These are phyloP conservation scores for Oxycera nigricornis DNA, from an alignment of 2,888 invertebrate genomes.

Conservation along the genomic window DNA sequence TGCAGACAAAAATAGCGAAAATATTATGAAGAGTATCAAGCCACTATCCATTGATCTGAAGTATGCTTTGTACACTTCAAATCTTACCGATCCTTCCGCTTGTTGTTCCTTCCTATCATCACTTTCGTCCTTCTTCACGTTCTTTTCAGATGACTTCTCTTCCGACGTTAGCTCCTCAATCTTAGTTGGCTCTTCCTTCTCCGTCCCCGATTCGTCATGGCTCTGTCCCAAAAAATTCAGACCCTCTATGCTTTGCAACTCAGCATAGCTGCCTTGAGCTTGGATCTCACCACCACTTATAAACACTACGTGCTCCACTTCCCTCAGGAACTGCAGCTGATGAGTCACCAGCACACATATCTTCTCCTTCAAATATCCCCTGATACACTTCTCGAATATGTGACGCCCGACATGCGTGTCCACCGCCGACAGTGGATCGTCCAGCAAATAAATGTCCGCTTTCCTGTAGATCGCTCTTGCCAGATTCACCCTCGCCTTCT, in stretches of 20 bases:
- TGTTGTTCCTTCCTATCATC: slow-evolving; percentile 67
- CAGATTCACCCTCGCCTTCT: slow-evolving; percentile 77
- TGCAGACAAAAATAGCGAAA: slow-evolving; percentile 66
- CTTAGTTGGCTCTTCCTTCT: slow-evolving; percentile 56
- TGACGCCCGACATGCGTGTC: slow-evolving; percentile 79
- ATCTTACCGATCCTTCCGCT: slow-evolving; percentile 69
- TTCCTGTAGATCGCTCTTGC: slow-evolving; percentile 78
- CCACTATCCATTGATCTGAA: slow-evolving; percentile 66
- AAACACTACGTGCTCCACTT: slow-evolving; percentile 65
- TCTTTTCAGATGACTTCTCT: not conserved
- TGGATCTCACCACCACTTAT: slow-evolving; percentile 63
- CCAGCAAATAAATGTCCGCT: slow-evolving; percentile 77
- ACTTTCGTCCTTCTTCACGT: slow-evolving; percentile 56
- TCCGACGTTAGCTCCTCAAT: slow-evolving; percentile 50
- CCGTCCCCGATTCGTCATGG: slow-evolving; percentile 55
- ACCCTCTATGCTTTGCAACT: slow-evolving; percentile 66
- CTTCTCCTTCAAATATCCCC: slow-evolving; percentile 67
- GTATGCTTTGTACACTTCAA: slow-evolving; percentile 67
- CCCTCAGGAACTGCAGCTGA: slow-evolving; percentile 70
- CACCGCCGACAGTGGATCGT: slow-evolving; percentile 81
- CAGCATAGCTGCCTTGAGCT: slow-evolving; percentile 59
- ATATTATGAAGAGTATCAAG: slow-evolving; percentile 54
- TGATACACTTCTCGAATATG: slow-evolving; percentile 76
- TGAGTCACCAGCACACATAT: slow-evolving; percentile 73
- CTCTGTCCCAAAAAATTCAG: slow-evolving; percentile 59